Percentiles rank a stretch among this genome's conserved stretches.
phyloP scores from a whole-genome alignment of 2,888 invertebrate species.

The Drosophila picticornis region DNA sequence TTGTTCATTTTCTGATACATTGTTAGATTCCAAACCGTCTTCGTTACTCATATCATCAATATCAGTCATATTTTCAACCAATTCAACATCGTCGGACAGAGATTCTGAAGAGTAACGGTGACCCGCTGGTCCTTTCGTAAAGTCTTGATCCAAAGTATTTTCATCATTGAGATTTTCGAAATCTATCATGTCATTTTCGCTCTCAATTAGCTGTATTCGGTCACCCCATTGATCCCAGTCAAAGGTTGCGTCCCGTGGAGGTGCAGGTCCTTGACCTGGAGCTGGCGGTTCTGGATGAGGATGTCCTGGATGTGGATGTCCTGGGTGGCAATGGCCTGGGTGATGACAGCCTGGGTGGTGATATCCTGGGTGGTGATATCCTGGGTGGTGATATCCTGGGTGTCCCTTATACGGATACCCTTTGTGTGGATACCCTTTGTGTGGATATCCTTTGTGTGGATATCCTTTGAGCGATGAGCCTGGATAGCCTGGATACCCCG shows the following conservation, averaged over 20 bases:
- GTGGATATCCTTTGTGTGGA: constrained; percentile 3
- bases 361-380: neutral
- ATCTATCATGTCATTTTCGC: constrained; percentile 3
- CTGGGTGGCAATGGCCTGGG: neutral
- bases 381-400: neutral
- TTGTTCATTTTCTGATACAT: constrained; percentile 19
- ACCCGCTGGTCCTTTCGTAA: constrained; percentile 5
- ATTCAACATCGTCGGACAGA: constrained; percentile 17
- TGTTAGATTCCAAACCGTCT: constrained; percentile 16
- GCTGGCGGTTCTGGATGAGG: neutral
- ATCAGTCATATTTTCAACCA: constrained; percentile 18
- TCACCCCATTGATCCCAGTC: constrained; percentile 5
- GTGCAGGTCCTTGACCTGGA: neutral
- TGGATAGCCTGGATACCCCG: constrained; percentile 25
- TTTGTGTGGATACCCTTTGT: neutral
- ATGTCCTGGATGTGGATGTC: neutral
- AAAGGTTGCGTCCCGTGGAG: neutral
- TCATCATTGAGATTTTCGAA: constrained; percentile 20
- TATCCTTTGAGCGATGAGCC: constrained; percentile 1
- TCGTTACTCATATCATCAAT: constrained; percentile 28
- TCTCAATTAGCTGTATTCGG: neutral
- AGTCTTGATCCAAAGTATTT: constrained; percentile 17
- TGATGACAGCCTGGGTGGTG: neutral
- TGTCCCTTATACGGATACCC: constrained; percentile 2
- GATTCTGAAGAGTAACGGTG: constrained; percentile 12